Conservation (phyloP, 1,140 invertebrate genomes). For the Stegodyphus mimosarum region DNA sequence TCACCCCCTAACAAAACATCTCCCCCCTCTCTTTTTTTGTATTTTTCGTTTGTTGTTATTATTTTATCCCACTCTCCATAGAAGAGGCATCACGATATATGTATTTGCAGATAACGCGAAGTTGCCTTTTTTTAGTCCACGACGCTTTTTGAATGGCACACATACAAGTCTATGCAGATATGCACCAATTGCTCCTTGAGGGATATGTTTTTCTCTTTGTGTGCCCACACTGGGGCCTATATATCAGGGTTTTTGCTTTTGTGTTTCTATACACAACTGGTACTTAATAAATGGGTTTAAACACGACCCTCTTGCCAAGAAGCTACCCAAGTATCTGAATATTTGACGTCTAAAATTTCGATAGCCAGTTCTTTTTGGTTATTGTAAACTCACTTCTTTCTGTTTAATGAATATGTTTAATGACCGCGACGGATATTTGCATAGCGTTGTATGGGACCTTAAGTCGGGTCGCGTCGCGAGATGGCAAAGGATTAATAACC, state of each 20-base stretch:
- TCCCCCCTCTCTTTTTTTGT: neutral
- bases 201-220: slow-evolving; percentile 54
- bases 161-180: slow-evolving; percentile 47
- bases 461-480: neutral
- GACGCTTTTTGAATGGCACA: neutral
- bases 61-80: neutral
- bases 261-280: slow-evolving; percentile 33
- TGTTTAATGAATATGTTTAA: slow-evolving; percentile 9
- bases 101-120: slow-evolving; percentile 52
- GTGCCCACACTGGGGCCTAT: slow-evolving; percentile 31
- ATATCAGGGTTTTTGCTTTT: slow-evolving; percentile 45
- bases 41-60: neutral
- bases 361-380: neutral
- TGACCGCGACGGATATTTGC: slow-evolving; percentile 12
- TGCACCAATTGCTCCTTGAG: slow-evolving; percentile 58
- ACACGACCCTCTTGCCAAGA: slow-evolving; percentile 28
- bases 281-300: slow-evolving; percentile 47
- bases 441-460: neutral
- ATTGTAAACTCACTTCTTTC: neutral
- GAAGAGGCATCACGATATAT: slow-evolving; percentile 26
- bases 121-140: slow-evolving; percentile 36
- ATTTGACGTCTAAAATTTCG: slow-evolving; percentile 5
- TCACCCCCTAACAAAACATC: slow-evolving; percentile 53
- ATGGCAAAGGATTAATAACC: too few species aligned
- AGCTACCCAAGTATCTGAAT: slow-evolving; percentile 40